Base-by-base conservation (phyloP, 35 echinoderm and acorn worm genomes). In the Hemicentrotus pulcherrimus region DNA sequence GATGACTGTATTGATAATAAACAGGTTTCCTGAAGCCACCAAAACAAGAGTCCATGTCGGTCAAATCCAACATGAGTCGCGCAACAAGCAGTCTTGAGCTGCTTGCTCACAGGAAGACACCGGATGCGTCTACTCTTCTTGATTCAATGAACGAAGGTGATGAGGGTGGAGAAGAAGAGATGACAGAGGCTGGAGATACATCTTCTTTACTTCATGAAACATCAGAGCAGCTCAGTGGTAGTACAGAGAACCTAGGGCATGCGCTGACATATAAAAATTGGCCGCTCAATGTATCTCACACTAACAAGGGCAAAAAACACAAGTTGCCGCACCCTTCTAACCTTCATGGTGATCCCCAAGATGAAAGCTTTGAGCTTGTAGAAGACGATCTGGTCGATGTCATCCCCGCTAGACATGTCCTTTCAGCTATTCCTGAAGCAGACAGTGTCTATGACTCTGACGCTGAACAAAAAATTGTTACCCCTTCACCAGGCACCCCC, bases 1-100 rank as follows among this genome's bases (percentile, higher is more conserved):
- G 65, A 78, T 78, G 18, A 78, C 19, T 78, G 19, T 78, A 8
- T 78, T 78, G 19, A 30, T 78, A 55, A 78, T 78, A 28, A 94
- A 94, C 95, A 96, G 95, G 95, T 94, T 94, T 96, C 35, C 85
- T 96, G 45, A 94, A 94, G 92, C 92, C 92, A 90, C 85, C 92
- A 6, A 94, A 92, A 45, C 92, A 96, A 47, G 95, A 94, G 4
- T 89, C 93, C 18, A 50, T 96, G 85, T 65, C 92, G 10, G 41
- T 96, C 18, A 85, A 94, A 47, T 86, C 95, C 60, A 86, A 86
- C 30, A 48, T 96, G 92, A 96, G 95, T 94, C 95, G 95, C 19
- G 47, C 61, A 58, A 93, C 46, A 13, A 93, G 91, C 91, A 58
- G 46, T 31, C n/a, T 58, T 47, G 91, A 93, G 48, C 30, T 47